A percentile compares a stretch with the other conserved stretches of the same genome.
These are phyloP conservation scores for Pituophis catenifer DNA, from an alignment of 2,113 vertebrate genomes.

Conservation along the genomic window DNA sequence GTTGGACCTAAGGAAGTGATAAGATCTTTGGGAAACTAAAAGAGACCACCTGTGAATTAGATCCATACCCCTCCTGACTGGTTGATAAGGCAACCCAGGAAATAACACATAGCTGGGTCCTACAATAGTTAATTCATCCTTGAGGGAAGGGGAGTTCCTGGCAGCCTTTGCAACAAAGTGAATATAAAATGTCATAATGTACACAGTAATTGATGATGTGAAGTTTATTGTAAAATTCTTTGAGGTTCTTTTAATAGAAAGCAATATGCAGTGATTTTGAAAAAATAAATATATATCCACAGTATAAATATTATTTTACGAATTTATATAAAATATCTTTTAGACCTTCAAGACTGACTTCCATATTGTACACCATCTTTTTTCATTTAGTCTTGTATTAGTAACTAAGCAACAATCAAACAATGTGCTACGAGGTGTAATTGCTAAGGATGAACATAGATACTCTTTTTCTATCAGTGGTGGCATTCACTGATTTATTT, in stretches of 20 bases:
- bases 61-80: neutral
- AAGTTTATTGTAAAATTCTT: neutral
- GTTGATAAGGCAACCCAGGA: neutral
- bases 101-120: neutral
- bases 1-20: neutral
- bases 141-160: neutral
- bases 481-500: neutral
- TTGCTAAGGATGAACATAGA: neutral
- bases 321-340: neutral
- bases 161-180: neutral
- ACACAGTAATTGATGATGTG: neutral
- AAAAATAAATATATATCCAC: neutral
- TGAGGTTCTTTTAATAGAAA: neutral
- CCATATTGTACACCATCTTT: neutral
- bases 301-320: neutral
- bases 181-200: neutral
- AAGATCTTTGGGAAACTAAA: neutral
- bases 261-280: neutral
- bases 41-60: neutral
- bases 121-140: neutral
- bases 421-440: neutral
- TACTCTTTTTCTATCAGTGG: neutral
- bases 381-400: neutral
- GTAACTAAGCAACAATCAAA: neutral
- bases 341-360: neutral